phyloP scores from a whole-genome alignment of 2,888 invertebrate species.

The Shargacucullia verbasci region DNA sequence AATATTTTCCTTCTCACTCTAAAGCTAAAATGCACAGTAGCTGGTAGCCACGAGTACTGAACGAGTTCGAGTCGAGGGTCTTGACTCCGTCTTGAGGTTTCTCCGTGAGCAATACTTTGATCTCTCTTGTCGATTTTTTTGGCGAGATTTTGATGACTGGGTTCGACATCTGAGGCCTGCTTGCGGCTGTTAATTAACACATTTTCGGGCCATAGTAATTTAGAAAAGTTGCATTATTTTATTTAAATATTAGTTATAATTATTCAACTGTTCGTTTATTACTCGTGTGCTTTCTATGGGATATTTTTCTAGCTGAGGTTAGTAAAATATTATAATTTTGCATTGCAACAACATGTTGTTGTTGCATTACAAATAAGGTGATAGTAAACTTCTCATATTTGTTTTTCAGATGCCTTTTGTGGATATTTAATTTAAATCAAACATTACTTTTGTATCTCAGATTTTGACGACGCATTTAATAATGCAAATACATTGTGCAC shows the following conservation, averaged over 20 bases:
- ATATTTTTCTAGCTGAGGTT: no score
- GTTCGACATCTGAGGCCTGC: constrained; percentile 75
- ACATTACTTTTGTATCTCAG: not conserved
- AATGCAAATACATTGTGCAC: not conserved
- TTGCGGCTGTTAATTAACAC: constrained; percentile 79
- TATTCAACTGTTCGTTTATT: constrained; percentile 1
- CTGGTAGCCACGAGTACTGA: constrained; percentile 78
- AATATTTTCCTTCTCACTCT: constrained; percentile 58
- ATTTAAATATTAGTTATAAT: constrained; percentile 6
- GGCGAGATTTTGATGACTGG: constrained; percentile 76
- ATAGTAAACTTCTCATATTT: no score
- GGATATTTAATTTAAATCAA: no score
- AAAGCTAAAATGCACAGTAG: constrained; percentile 82
- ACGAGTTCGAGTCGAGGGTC: constrained; percentile 83
- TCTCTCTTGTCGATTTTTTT: constrained; percentile 81
- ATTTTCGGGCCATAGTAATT: constrained; percentile 70
- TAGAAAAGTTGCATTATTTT: constrained; percentile 50
- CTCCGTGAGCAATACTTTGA: constrained; percentile 77
- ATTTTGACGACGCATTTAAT: not conserved
- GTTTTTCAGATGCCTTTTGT: no score
- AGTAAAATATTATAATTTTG: no score
- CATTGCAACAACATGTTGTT: no score
- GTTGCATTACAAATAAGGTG: no score
- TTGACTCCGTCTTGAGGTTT: constrained; percentile 82
- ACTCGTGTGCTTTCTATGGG: not conserved